phyloP scores from a whole-genome alignment of 2,113 vertebrate species.

The Lates calcarifer region DNA sequence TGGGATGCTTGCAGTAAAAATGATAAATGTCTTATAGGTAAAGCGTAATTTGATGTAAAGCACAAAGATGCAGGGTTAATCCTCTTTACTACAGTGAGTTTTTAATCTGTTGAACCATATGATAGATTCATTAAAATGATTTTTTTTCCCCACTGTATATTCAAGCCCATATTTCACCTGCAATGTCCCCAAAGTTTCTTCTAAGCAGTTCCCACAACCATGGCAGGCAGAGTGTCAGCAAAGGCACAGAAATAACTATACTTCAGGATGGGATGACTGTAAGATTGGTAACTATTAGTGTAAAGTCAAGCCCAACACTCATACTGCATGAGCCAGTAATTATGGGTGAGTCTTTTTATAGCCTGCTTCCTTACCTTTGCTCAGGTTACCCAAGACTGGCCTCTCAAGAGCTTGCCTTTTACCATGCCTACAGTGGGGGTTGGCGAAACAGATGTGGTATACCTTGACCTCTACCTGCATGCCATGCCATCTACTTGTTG shows the following conservation, averaged over 20 bases:
- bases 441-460: slow-evolving; percentile 86
- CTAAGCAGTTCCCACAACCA: slow-evolving; percentile 68
- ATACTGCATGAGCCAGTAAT: slow-evolving; percentile 56
- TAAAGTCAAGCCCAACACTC: slow-evolving; percentile 51
- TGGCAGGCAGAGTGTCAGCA: slow-evolving; percentile 74
- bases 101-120: neutral
- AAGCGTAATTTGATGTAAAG: neutral
- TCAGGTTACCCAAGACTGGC: slow-evolving; percentile 86
- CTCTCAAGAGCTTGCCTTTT: slow-evolving; percentile 84
- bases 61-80: slow-evolving; percentile 13
- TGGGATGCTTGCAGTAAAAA: slow-evolving; percentile 58
- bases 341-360: slow-evolving; percentile 70
- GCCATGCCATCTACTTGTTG: slow-evolving; percentile 52
- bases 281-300: slow-evolving; percentile 72
- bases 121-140: neutral
- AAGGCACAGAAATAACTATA: slow-evolving; percentile 67
- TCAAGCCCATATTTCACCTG: slow-evolving; percentile 54
- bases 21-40: neutral
- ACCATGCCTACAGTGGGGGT: slow-evolving; percentile 84
- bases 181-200: slow-evolving; percentile 69
- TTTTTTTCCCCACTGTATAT: neutral
- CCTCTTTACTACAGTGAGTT: neutral
- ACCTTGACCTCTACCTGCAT: slow-evolving; percentile 80
- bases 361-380: slow-evolving; percentile 82
- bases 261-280: slow-evolving; percentile 77